Conservation (phyloP, 2,888 invertebrate species). For the Mimachlamys varia region DNA sequence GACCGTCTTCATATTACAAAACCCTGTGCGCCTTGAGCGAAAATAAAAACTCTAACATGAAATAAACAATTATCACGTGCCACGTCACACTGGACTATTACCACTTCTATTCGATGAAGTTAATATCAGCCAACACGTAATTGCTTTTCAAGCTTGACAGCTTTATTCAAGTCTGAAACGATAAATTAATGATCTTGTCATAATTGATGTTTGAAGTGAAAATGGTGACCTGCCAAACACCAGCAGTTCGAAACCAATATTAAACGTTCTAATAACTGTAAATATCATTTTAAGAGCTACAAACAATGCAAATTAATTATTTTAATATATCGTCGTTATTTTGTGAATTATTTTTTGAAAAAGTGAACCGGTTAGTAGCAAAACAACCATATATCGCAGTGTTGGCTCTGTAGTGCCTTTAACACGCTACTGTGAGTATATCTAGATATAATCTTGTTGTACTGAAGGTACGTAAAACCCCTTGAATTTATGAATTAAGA, state of each 20-base stretch:
- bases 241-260: not conserved
- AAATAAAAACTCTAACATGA: not conserved
- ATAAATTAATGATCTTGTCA: not conserved
- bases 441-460: too few species aligned
- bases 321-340: too few species aligned
- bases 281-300: not conserved
- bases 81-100: not conserved
- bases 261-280: not conserved
- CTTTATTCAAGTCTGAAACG: not conserved
- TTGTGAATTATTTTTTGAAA: too few species aligned
- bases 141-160: not conserved
- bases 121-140: not conserved
- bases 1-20: too few species aligned
- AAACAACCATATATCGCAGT: too few species aligned
- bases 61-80: not conserved
- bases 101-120: not conserved
- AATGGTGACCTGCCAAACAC: not conserved
- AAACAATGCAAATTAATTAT: not conserved
- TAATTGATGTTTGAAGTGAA: not conserved
- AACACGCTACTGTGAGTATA: too few species aligned
- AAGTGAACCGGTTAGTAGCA: too few species aligned
- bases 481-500: too few species aligned
- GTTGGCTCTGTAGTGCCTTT: too few species aligned
- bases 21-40: too few species aligned
- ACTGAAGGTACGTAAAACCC: too few species aligned